A percentile compares a stretch with the other conserved stretches of the same genome.
Evolutionary conservation across 2,797 vertebrate species (phyloP).

Genomic region (Florisuga fusca): DNA sequence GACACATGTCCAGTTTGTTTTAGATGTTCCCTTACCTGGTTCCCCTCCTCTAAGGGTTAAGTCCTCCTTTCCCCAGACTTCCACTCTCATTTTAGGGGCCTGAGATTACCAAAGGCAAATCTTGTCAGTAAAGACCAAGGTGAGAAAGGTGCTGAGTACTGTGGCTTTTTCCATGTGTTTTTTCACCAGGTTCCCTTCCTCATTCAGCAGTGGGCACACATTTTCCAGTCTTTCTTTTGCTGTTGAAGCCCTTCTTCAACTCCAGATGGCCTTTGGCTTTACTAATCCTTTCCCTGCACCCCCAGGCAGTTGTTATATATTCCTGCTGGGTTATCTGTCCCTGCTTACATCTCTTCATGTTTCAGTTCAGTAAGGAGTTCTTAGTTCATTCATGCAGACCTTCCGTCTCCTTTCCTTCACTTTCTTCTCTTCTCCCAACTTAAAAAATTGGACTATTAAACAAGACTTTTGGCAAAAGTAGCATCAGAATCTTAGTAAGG

Average conservation of each 20-base stretch:
- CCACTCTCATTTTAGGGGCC: neutral
- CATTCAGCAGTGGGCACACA: neutral
- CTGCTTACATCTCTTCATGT: neutral
- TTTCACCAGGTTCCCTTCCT: neutral
- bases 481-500: neutral
- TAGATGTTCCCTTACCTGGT: neutral
- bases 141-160: neutral
- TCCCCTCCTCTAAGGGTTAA: neutral
- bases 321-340: neutral
- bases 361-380: neutral
- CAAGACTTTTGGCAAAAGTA: neutral
- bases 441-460: neutral
- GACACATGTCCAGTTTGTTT: neutral
- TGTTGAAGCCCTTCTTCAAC: neutral
- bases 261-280: neutral
- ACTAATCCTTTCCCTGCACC: neutral
- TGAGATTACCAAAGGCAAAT: neutral
- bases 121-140: neutral
- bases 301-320: neutral
- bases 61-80: neutral
- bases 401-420: neutral
- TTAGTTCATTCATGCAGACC: neutral
- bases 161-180: neutral
- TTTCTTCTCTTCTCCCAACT: neutral
- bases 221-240: neutral